Conservation (phyloP, 2,797 vertebrate genomes). For the Vultur gryphus region DNA sequence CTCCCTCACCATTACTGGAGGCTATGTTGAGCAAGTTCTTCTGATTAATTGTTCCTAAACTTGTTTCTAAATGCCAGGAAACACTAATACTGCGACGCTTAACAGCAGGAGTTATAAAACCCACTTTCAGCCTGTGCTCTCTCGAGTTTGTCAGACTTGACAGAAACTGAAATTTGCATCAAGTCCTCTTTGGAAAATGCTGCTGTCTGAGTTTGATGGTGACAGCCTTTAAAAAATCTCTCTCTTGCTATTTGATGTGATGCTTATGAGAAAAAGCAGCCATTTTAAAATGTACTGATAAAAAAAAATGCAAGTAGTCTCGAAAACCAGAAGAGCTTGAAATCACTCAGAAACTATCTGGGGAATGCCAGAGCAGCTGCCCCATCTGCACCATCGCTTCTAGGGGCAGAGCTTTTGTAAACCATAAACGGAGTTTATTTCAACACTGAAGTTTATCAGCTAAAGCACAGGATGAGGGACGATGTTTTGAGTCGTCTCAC, state of each 20-base stretch:
- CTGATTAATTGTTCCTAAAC: constrained; percentile 21
- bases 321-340: constrained; percentile 9
- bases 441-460: neutral
- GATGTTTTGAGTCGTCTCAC: neutral
- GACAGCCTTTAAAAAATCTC: neutral
- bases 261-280: neutral
- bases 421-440: neutral
- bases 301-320: neutral
- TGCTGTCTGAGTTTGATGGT: neutral
- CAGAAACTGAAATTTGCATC: neutral
- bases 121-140: neutral
- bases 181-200: neutral
- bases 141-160: neutral
- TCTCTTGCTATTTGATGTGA: neutral
- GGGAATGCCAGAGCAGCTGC: constrained; percentile 45
- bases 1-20: neutral
- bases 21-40: constrained; percentile 31
- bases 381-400: neutral
- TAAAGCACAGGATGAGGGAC: neutral
- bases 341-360: constrained; percentile 21
- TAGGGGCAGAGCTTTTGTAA: neutral
- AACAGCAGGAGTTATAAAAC: constrained; percentile 3
- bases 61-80: constrained; percentile 49
- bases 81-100: neutral
- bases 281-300: constrained; percentile 26